Base-by-base conservation (phyloP, 2,113 vertebrate species). In the Plecturocebus donacophilus region DNA sequence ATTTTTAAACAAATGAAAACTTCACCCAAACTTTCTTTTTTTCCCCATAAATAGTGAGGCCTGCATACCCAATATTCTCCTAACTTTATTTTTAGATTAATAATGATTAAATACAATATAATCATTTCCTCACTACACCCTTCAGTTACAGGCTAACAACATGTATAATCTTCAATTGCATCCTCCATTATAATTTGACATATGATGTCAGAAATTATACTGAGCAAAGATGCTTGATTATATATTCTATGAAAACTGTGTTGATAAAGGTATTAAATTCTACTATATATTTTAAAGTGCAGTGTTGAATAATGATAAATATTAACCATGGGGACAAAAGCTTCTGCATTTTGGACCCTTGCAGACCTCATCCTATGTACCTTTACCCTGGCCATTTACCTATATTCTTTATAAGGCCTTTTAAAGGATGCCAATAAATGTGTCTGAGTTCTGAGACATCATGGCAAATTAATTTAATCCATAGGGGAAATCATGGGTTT, bases 1-100 rank as follows among this genome's bases (percentile, higher is more conserved):
- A 95, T 83, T 96, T 93, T 85, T 90, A 94, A 97, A 6, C 38
- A 96, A 85, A 94, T 87, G 38, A 85, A 68, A 93, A 35, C 58
- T 84, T 93, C 35, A 76, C 7, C 19, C 19, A 17, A 70, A 81
- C 16, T 79, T 93, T 30, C 45, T 58, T 81, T 86, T 56, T 38
- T 87, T 94, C 32, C 21, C 32, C 42, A 85, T 56, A 80, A 90
- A 84, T 52, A 35, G 3, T 71, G 30, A 91, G 77, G 7, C 89
- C n/a, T 52, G 3, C 19, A 47, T 75, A 25, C 0, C 11, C 40
- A 68, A 66, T 68, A 61, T 30, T 81, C 42, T 87, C 52, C 75
- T 61, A 61, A 35, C 80, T 35, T 4, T n/a, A 3, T 32, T 79
- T 75, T 90, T 42, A 52, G 30, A 94, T 85, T 81, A 85, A 66